Percentiles rank a stretch among this genome's conserved stretches.
phyloP scores from a whole-genome alignment of 2,797 vertebrate genomes.

The Neostethus bicornis region DNA sequence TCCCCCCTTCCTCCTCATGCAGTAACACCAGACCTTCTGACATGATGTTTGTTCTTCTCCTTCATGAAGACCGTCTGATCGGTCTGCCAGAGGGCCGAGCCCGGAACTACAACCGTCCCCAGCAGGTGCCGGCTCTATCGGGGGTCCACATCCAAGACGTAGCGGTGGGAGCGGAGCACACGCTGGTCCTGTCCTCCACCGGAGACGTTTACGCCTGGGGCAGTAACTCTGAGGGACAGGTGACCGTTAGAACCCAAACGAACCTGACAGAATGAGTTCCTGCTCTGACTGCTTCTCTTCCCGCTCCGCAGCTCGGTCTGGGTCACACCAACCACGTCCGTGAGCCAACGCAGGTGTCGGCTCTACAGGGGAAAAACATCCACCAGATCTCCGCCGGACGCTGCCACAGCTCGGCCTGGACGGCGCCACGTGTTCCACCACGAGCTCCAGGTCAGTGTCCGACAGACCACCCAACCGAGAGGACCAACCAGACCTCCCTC shows the following conservation, averaged over 20 bases:
- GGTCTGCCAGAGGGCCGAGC: constrained; percentile 82
- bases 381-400: constrained; percentile 84
- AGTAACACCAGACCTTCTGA: no score
- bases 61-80: constrained; percentile 78
- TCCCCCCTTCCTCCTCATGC: neutral
- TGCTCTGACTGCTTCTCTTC: no score
- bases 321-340: constrained; percentile 84
- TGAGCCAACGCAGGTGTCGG: constrained; percentile 77
- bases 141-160: constrained; percentile 80
- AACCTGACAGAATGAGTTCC: no score
- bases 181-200: constrained; percentile 77
- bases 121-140: constrained; percentile 80
- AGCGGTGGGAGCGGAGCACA: constrained; percentile 82
- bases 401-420: constrained; percentile 85
- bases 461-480: neutral
- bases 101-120: constrained; percentile 84
- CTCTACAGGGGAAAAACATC: constrained; percentile 80
- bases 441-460: constrained; percentile 75
- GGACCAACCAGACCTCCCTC: no score
- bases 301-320: constrained; percentile 74
- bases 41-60: no score
- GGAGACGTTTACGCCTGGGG: constrained; percentile 85
- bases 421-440: constrained; percentile 75
- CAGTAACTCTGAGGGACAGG: constrained; percentile 87
- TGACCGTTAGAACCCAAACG: no score